Evolutionary conservation across 2,888 invertebrate species (phyloP).

Genomic region (Tetanocera ferruginea): DNA sequence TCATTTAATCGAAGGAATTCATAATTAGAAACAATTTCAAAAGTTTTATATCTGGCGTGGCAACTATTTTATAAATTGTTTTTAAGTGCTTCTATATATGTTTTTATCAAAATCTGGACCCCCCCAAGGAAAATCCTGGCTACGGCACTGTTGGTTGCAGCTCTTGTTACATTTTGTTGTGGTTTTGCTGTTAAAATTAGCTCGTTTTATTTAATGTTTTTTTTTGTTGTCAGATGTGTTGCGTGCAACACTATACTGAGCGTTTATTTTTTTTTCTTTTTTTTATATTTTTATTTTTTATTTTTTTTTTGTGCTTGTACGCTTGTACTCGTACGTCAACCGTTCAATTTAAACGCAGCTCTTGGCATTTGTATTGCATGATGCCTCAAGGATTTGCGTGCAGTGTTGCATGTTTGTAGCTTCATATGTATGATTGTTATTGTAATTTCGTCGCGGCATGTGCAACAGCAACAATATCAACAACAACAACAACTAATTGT

Average conservation of each 20-base stretch:
- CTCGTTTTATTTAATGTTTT: background rate
- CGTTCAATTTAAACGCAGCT: background rate
- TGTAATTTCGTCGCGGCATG: background rate
- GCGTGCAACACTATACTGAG: background rate
- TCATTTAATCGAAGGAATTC: too few relatives aligned
- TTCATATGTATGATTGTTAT: background rate
- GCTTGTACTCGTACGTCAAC: too few relatives aligned
- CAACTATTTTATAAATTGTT: too few relatives aligned
- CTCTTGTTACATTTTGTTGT: background rate
- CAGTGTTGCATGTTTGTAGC: background rate
- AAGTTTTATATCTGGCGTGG: too few relatives aligned
- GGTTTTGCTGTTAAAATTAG: background rate
- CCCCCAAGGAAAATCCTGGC: too few relatives aligned
- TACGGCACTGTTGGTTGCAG: background rate
- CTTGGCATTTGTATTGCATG: background rate
- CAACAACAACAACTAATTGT: background rate
- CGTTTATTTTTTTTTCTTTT: too few relatives aligned
- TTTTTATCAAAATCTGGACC: too few relatives aligned
- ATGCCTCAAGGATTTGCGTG: background rate
- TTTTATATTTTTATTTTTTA: too few relatives aligned
- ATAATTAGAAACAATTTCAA: too few relatives aligned
- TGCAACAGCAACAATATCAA: background rate
- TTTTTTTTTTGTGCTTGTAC: too few relatives aligned
- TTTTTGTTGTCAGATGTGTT: background rate
- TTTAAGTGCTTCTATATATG: too few relatives aligned